Base-by-base conservation (phyloP, 1,140 invertebrate genomes). In the Bombus haemorrhoidalis region DNA sequence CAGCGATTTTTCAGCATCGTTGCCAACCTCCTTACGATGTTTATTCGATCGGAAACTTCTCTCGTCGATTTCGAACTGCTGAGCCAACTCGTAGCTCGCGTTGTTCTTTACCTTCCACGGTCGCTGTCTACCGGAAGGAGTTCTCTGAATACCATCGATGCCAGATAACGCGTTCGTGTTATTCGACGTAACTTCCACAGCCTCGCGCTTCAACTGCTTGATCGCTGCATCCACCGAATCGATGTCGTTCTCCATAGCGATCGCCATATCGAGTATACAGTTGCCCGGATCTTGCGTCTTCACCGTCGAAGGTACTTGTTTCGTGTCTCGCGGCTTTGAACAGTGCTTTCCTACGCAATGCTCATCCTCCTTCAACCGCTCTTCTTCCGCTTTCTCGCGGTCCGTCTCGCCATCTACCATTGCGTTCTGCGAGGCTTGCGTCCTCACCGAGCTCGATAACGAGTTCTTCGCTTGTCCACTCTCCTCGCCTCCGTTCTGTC, bases 41-140 rank as follows among this genome's bases (percentile, higher is more conserved):
- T 28, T 73, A 18, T 25, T 37, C 15, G 73, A 15, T 0, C 87
- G 77, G 3, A 91, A 86, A 37, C 75, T 90, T 28, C 41, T 86
- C 43, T 93, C 93, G 77, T 93, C 91, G 5, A 94, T 77, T 64
- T 93, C 93, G 71, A 86, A 91, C 37, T 95, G 94, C 53, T 95
- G 94, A 0, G 94, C 94, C 2, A 95, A 73, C 66, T 95, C 94
- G 81, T 95, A 95, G 53, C 94, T 95, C 0, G 94, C 94, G 76
- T 94, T 95, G 74, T 94, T 95, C 85, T 93, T 94, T 22, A 93
- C 91, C 32, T 72, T 87, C 47, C 88, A 83, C 2, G 41, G 64
- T 32, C 89, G 73, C 59, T 72, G 47, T 3, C 71, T 86, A 13
- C 71, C 87, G 12, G 89, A 85, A 22, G 78, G 71, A 0, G 72